Evolutionary conservation across 2,113 vertebrate genomes (phyloP).

Genomic region (Pelmatolapia mariae): DNA sequence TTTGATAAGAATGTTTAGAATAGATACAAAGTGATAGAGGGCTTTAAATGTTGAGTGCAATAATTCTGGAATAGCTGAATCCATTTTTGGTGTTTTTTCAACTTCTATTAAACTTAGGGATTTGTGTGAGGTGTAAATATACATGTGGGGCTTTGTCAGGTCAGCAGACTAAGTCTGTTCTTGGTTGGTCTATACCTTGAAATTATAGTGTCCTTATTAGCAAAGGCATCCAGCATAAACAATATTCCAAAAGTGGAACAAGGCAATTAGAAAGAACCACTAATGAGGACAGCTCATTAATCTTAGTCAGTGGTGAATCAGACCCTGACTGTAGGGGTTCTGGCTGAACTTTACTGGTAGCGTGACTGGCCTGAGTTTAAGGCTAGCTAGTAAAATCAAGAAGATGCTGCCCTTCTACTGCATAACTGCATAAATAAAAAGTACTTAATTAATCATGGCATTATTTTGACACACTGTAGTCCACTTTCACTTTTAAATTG

Average conservation of each 20-base stretch:
- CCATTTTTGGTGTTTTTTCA: not conserved
- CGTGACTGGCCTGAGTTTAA: not conserved
- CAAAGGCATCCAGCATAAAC: not conserved
- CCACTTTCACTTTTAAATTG: not conserved
- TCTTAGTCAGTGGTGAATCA: not conserved
- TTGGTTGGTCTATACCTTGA: not conserved
- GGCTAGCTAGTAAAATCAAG: not conserved
- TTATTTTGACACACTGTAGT: not conserved
- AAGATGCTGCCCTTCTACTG: not conserved
- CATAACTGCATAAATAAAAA: not conserved
- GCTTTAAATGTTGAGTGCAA: not conserved
- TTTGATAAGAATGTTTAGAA: not conserved
- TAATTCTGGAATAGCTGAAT: not conserved
- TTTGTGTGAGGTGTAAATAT: not conserved
- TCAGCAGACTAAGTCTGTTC: not conserved
- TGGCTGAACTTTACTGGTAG: not conserved
- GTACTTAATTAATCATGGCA: not conserved
- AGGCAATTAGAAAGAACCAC: not conserved
- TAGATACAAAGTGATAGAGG: not conserved
- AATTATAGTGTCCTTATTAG: not conserved
- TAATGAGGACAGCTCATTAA: not conserved
- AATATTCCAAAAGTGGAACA: not conserved
- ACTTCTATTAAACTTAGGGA: not conserved
- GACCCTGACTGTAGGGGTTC: not conserved
- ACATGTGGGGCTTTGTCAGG: not conserved